Evolutionary conservation across 2,113 vertebrate species (phyloP), one percentile per base, ranked within the genome.

Genomic region (Camelus bactrianus): DNA sequence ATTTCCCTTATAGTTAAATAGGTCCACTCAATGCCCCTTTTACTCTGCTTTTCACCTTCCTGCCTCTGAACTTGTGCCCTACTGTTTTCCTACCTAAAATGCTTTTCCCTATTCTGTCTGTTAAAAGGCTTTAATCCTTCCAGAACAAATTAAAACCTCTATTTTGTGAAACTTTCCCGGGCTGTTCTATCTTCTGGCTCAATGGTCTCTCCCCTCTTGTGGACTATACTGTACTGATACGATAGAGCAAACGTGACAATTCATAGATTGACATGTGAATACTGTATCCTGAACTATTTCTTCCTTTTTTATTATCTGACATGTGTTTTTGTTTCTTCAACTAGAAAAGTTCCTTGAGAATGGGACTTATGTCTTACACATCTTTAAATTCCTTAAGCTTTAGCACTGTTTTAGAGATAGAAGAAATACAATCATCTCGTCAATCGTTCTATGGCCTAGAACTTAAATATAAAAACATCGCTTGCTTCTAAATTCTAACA

Each of bases 401-500:
- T 17, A 88, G 72, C 19, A 73, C 48, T 69, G 1, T 67, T 77
- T 93, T 69, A 82, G 54, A 79, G 5, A 20, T 30, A 95, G 72
- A 80, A 92, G 42, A 90, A 96, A 88, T 32, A 67, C 7, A 92
- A 81, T 3, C 58, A 92, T 3, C 1, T 70, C 46, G 91, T 15
- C 87, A 91, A 93, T 32, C 46, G 32, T 81, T 58, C 56, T 77
- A 87, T 77, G 42, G 20, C 75, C 81, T 70, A 76, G 5, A 89
- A 93, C 35, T 79, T 75, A 93, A 95, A 94, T 91, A 52, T 5
- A 69, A 94, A 91, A 94, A 83, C 1, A 91, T 0, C 56, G 30
- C n/a, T 84, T 91, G 32, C 32, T 94, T 90, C 38, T 83, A 86
- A 94, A 84, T 91, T 96, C 42, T 95, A 96, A 92, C 28, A n/a